phyloP scores from a whole-genome alignment of 2,113 vertebrate species.

The Xenopus tropicalis region UCB_Xtro_10.0 CM004446.2:48698501-48699000 shows the following conservation, averaged over 20 bases:
- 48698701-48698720: slow-evolving; percentile 86
- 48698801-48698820: slow-evolving; percentile 91
- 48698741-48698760: slow-evolving; percentile 91
- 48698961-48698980: slow-evolving; percentile 94
- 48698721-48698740: slow-evolving; percentile 85
- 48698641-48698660: neutral
- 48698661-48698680: neutral
- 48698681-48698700: slow-evolving; percentile 82
- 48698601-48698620: slow-evolving; percentile 19
- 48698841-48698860: slow-evolving; percentile 89
- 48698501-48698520: slow-evolving; percentile 12
- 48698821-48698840: slow-evolving; percentile 93
- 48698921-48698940: slow-evolving; percentile 97
- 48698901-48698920: slow-evolving; percentile 93
- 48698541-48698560: neutral
- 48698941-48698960: slow-evolving; percentile 96
- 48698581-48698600: neutral
- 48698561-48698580: neutral
- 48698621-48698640: neutral
- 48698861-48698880: slow-evolving; percentile 82
- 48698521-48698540: neutral
- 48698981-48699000: slow-evolving; percentile 84
- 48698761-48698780: slow-evolving; percentile 77
- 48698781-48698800: slow-evolving; percentile 88
- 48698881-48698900: slow-evolving; percentile 90